Evolutionary conservation across 2,888 invertebrate species (phyloP).

Genomic region (Lapara coniferarum): DNA sequence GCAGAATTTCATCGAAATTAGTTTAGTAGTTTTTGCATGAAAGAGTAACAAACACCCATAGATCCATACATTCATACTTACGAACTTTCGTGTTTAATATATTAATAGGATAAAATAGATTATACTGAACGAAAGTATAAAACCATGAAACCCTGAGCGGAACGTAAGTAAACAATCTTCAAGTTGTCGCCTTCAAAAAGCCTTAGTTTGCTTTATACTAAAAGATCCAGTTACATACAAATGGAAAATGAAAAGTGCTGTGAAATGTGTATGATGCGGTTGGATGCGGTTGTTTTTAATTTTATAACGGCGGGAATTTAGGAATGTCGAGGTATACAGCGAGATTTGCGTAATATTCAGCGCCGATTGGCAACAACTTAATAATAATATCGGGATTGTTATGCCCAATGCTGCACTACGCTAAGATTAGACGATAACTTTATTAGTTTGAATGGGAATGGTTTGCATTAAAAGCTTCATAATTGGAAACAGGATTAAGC

Average conservation of each 20-base stretch:
- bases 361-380: not conserved
- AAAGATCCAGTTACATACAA: constrained; percentile 1
- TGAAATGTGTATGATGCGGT: not conserved
- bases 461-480: not conserved
- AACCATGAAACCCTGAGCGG: not conserved
- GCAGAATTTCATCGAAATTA: too few relatives aligned
- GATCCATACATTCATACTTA: too few relatives aligned
- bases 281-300: not conserved
- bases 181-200: not conserved
- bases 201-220: not conserved
- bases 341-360: not conserved
- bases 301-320: not conserved
- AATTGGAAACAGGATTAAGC: not conserved
- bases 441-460: constrained; percentile 13
- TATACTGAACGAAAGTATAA: too few relatives aligned
- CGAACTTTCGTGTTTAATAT: too few relatives aligned
- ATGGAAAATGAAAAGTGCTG: not conserved
- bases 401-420: not conserved
- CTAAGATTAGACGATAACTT: constrained; percentile 9
- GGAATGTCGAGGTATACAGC: not conserved
- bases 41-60: too few relatives aligned
- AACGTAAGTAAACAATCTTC: not conserved
- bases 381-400: constrained; percentile 13
- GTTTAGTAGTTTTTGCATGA: too few relatives aligned
- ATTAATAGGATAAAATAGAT: too few relatives aligned